These are phyloP conservation scores for Medauroidea extradentata DNA, from an alignment of 1,140 invertebrate genomes.

Conservation along the genomic window DNA sequence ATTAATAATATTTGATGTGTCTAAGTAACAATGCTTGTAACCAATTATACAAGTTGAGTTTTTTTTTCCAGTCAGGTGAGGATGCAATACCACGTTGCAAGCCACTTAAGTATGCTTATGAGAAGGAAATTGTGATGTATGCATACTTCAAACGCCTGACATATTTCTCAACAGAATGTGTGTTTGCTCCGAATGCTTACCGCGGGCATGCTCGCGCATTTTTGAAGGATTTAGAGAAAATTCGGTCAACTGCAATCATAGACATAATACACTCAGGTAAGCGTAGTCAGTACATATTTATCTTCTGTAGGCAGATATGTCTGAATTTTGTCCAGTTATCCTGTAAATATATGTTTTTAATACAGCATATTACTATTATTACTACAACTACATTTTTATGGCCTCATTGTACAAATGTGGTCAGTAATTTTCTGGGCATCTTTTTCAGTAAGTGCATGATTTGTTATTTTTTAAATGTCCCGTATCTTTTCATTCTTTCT, in stretches of 20 bases:
- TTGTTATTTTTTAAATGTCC: too few relatives aligned
- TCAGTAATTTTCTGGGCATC: too few relatives aligned
- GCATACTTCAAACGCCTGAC: conserved; percentile 96
- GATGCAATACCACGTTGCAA: conserved; percentile 90
- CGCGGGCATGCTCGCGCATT: conserved; percentile 88
- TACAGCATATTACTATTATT: too few relatives aligned
- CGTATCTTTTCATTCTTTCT: too few relatives aligned
- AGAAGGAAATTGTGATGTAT: conserved; percentile 99
- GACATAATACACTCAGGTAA: conserved; percentile 96
- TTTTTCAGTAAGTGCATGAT: too few relatives aligned
- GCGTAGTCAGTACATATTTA: conserved; percentile 4
- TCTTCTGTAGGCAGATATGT: too few relatives aligned
- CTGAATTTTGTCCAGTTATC: too few relatives aligned
- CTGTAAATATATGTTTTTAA: too few relatives aligned
- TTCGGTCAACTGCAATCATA: conserved; percentile 89
- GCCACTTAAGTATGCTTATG: conserved; percentile 97
- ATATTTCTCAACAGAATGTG: conserved; percentile 99
- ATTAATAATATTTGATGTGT: background rate
- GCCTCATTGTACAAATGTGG: too few relatives aligned
- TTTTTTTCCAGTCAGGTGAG: conserved; percentile 62
- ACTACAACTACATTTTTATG: too few relatives aligned
- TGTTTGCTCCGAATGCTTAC: conserved; percentile 98
- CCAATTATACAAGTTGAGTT: background rate
- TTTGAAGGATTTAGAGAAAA: conserved; percentile 94
- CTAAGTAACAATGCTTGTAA: background rate